phyloP scores from a whole-genome alignment of 2,888 invertebrate species.

The Dromius quadrimaculatus region DNA sequence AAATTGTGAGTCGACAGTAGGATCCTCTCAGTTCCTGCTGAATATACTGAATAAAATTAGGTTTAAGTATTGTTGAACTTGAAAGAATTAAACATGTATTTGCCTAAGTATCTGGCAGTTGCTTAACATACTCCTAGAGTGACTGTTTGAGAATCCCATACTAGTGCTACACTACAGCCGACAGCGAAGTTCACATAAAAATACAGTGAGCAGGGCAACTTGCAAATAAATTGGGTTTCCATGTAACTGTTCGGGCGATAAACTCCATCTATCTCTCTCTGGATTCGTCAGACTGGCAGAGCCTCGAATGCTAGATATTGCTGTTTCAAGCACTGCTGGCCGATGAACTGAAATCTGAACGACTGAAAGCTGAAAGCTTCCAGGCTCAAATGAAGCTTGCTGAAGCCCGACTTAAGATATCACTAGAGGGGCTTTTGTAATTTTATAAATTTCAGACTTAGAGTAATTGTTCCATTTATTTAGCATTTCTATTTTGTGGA shows the following conservation, averaged over 20 bases:
- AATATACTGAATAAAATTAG: no score
- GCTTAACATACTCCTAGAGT: not conserved
- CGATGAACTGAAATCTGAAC: slow-evolving; percentile 8
- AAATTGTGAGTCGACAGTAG: no score
- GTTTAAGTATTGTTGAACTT: no score
- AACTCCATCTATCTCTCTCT: slow-evolving; percentile 34
- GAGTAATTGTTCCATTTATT: slow-evolving; percentile 29
- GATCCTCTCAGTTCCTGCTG: no score
- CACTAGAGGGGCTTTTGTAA: slow-evolving; percentile 1
- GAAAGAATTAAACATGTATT: no score
- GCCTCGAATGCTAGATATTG: not conserved
- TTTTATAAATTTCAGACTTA: slow-evolving; percentile 25
- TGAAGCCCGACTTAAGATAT: slow-evolving; percentile 1
- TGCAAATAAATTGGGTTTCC: slow-evolving; percentile 44
- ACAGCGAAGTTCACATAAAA: slow-evolving; percentile 41
- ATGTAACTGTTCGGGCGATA: slow-evolving; percentile 44
- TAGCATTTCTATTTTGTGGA: slow-evolving; percentile 31
- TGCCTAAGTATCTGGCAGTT: no score
- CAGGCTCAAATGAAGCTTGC: slow-evolving; percentile 7
- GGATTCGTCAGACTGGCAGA: slow-evolving; percentile 11
- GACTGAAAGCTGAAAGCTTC: slow-evolving; percentile 19
- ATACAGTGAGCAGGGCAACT: slow-evolving; percentile 34
- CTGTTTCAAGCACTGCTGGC: not conserved
- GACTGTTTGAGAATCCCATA: slow-evolving; percentile 1
- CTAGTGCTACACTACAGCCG: slow-evolving; percentile 4